phyloP scores from a whole-genome alignment of 2,797 vertebrate species.

The Argyrosomus regius region DNA sequence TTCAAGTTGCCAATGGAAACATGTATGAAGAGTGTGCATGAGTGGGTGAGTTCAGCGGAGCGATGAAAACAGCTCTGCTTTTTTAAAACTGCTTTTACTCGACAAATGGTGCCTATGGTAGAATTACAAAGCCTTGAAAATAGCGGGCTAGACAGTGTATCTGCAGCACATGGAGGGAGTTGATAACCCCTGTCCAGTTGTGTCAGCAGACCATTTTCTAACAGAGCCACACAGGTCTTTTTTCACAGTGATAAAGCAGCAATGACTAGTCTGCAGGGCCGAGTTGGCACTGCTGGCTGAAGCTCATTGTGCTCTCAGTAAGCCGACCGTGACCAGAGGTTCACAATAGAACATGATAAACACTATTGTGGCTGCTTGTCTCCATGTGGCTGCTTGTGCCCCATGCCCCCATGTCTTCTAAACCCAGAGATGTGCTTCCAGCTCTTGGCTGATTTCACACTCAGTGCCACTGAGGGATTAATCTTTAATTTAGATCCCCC shows the following conservation, averaged over 20 bases:
- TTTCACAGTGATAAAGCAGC: not conserved
- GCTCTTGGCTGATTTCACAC: constrained; percentile 17
- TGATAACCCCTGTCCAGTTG: constrained; percentile 1
- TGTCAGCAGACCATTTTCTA: constrained; percentile 20
- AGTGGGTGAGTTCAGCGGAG: not conserved
- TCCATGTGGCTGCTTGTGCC: not conserved
- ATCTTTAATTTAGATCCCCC: constrained; percentile 43
- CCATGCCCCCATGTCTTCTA: not conserved
- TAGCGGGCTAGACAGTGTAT: not conserved
- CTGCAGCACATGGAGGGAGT: not conserved
- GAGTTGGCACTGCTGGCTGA: not conserved
- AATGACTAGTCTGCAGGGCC: not conserved
- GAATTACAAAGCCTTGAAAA: constrained; percentile 3
- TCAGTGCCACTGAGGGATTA: constrained; percentile 14
- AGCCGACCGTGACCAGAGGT: constrained; percentile 24
- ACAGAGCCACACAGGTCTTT: not conserved
- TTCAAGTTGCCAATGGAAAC: constrained; percentile 56
- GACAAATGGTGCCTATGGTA: not conserved
- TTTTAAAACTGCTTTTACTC: constrained; percentile 4
- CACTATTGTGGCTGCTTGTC: constrained; percentile 12
- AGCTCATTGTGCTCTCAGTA: constrained; percentile 9
- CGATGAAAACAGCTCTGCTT: not conserved
- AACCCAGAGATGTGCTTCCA: constrained; percentile 18
- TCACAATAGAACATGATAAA: constrained; percentile 12
- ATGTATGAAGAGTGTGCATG: constrained; percentile 4